Conservation (phyloP, 2,113 vertebrate genomes). For the Synodontis membranacea region DNA sequence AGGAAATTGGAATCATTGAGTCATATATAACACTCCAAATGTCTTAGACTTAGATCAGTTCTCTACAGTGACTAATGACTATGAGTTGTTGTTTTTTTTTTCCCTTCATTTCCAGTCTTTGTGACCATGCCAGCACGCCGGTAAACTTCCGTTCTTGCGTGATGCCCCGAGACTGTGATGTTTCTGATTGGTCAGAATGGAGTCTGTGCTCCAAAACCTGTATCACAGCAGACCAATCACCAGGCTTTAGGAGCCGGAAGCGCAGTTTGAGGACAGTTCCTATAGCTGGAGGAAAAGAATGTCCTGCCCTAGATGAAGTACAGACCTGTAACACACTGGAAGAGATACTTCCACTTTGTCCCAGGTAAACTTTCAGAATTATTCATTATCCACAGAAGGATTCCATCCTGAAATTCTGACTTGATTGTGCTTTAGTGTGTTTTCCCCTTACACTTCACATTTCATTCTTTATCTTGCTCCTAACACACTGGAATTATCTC, state of each 20-base stretch:
- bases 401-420: background rate
- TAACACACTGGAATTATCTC: background rate
- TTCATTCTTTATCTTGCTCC: background rate
- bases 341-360: constrained; percentile 72
- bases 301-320: constrained; percentile 75
- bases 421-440: background rate
- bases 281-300: constrained; percentile 69
- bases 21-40: background rate
- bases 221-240: constrained; percentile 58
- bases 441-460: background rate
- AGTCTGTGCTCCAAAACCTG: constrained; percentile 76
- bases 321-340: constrained; percentile 69
- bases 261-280: constrained; percentile 65
- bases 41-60: background rate
- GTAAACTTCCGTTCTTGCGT: constrained; percentile 77
- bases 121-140: constrained; percentile 70
- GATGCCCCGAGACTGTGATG: constrained; percentile 76
- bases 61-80: background rate
- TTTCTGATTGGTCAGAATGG: constrained; percentile 77
- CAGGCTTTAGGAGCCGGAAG: constrained; percentile 73
- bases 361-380: constrained; percentile 70
- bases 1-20: background rate
- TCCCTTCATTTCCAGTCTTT: constrained; percentile 70
- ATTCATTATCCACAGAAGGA: background rate
- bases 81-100: constrained; percentile 44